Evolutionary conservation across 2,888 invertebrate genomes (phyloP), one percentile per base, ranked within the genome.

Genomic region (Heliconius charithonia): DNA sequence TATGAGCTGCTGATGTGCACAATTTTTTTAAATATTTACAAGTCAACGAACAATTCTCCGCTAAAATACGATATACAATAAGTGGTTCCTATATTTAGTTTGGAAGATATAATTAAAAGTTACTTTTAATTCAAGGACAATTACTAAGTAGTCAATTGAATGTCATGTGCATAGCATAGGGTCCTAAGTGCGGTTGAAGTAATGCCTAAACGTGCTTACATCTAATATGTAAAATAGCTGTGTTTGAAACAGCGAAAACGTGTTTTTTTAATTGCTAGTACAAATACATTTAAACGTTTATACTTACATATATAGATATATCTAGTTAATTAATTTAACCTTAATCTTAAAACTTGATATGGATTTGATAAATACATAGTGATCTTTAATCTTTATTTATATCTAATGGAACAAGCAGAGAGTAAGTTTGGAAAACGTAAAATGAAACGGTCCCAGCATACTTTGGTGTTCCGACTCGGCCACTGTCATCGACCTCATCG

Each of bases 281-380:
- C 29, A 29, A 65, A 19, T 29, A 22, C 32, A 66, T 32, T 32
- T 66, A 2, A 22, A 32, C 29, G 13, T 41, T 41, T 45, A 51
- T 51, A 19, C 51, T 19, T 51, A 51, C 16, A 45, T 16, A 45
- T 45, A 45, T 9, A 37, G 1, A 37, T 51, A 51, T 51, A 51
- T 19, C 51, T 51, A 51, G 19, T 51, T 19, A 16, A 4, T 32
- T 29, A 37, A 65, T 75, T 56, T 45, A 29, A 19, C 37, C 27
- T 25, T 69, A 63, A 27, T 9, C 3, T 22, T 76, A n/a, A 37
- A 69, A 69, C 7, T 63, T 79, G 76, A 79, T 79, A 79, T 79
- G 79, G 67, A 37, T 73, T 67, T 69, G 73, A 77, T 79, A 27
- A 76, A 74, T 63, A 13, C 29, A 71, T 22, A 45, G 41, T 12